Evolutionary conservation across 2,797 vertebrate species (phyloP), one percentile per base, ranked within the genome.

Genomic region (Micromesistius poutassou): DNA sequence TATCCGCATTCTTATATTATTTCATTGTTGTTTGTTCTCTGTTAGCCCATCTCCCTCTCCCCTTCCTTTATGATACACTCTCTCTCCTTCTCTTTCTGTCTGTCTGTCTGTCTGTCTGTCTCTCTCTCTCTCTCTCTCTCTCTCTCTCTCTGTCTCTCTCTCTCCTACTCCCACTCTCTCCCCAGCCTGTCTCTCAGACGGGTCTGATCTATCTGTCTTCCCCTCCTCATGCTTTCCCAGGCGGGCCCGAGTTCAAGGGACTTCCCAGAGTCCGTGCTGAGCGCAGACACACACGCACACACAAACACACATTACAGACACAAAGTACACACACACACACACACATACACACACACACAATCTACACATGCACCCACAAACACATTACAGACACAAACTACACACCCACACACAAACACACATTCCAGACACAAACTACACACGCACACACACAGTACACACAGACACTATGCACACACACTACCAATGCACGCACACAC

Each of bases 201-300:
- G n/a, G 2, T 68, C 66, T 70, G n/a, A 25, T 73, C 76, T 12
- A 16, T 76, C 77, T 80, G 87, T 85, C 68, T 70, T 12, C 25
- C 19, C 75, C 82, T 83, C 75, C 82, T 83, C 75, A 85, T 85
- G 80, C 74, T 76, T 88, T 91, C 80, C 80, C 84, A 86, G 78
- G 78, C 85, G 87, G 73, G 77, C 80, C 71, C 87, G 87, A 92
- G 93, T 90, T 93, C 87, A 89, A 90, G 93, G 94, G 90, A 94
- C 92, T 95, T 94, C 93, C 94, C 93, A 93, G 89, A 91, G 92
- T 93, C 94, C 91, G 92, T 77, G 30, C 73, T 71, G 74, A 91
- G 84, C 79, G 62, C 76, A 86, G 85, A 83, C 78, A 79, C 77
- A 84, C 77, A 83, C 77, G 78, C 75, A 85, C 84, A 84, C 79